These are phyloP conservation scores for Grus americana DNA, from an alignment of 2,113 vertebrate species.

Conservation along the genomic window DNA sequence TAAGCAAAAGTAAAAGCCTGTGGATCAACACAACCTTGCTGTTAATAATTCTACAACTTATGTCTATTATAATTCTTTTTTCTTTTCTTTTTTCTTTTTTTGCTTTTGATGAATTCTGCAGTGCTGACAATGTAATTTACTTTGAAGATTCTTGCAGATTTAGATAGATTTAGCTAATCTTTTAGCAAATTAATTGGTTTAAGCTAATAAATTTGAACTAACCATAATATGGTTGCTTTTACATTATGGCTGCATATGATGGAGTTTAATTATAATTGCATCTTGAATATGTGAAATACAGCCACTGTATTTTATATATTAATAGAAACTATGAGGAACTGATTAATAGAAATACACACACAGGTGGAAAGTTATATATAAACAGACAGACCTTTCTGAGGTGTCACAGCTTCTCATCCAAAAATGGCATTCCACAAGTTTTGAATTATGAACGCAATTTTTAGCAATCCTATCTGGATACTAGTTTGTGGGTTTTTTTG, in stretches of 20 bases:
- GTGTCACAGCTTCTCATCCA: not conserved
- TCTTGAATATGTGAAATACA: not conserved
- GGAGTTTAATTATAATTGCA: constrained; percentile 1
- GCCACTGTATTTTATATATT: not conserved
- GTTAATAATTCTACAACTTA: not conserved
- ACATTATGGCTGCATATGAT: not conserved
- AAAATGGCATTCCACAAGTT: not conserved
- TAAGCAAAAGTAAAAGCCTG: not conserved
- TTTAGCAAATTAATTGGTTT: not conserved
- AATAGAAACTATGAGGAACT: not conserved
- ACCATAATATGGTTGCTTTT: not conserved
- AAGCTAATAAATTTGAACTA: not conserved
- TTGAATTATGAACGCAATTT: not conserved
- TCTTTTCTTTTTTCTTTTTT: not conserved
- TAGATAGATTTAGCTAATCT: not conserved
- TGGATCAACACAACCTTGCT: not conserved
- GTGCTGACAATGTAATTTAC: not conserved
- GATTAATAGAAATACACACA: not conserved
- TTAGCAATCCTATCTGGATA: not conserved
- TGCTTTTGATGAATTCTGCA: not conserved
- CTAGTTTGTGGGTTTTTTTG: not conserved
- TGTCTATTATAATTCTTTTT: not conserved
- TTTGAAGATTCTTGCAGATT: not conserved
- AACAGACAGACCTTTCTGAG: not conserved
- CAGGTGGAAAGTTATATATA: not conserved